These are phyloP conservation scores for Amiota mariae DNA, from an alignment of 2,888 invertebrate species.

Conservation along the genomic window DNA sequence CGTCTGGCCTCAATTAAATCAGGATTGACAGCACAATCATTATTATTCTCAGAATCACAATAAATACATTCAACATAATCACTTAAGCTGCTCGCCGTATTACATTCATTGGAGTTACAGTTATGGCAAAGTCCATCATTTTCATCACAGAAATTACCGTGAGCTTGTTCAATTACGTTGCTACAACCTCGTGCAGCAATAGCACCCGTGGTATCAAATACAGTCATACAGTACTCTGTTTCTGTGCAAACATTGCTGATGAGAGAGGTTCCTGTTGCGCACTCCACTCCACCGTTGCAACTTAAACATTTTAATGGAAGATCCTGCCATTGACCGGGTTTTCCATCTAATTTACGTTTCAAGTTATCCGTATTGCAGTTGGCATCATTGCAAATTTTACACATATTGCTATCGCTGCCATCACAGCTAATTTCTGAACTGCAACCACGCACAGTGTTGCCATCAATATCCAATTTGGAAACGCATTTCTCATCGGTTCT, in stretches of 20 bases:
- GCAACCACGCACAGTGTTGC: conserved; percentile 64
- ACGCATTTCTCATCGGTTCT: conserved; percentile 53
- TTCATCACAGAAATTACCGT: conserved; percentile 57
- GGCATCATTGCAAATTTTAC: conserved; percentile 53
- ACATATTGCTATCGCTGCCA: conserved; percentile 38
- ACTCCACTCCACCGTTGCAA: conserved; percentile 51
- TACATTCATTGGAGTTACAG: conserved; percentile 69
- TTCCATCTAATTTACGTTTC: conserved; percentile 56
- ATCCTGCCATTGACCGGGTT: conserved; percentile 66
- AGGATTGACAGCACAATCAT: conserved; percentile 51
- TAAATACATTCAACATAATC: conserved; percentile 62
- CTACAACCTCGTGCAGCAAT: conserved; percentile 64
- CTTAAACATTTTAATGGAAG: conserved; percentile 61
- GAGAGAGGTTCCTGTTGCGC: conserved; percentile 31
- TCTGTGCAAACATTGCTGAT: conserved; percentile 34
- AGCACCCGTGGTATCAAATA: conserved; percentile 53
- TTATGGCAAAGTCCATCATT: conserved; percentile 57
- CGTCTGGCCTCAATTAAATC: conserved; percentile 49
- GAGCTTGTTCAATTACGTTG: conserved; percentile 51
- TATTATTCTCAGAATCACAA: conserved; percentile 54
- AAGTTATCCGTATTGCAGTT: conserved; percentile 62
- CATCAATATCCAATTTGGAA: conserved; percentile 48
- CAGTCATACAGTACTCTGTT: conserved; percentile 64
- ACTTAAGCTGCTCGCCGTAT: conserved; percentile 49
- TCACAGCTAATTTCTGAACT: conserved; percentile 53